Base-by-base conservation (phyloP, 2,888 invertebrate species). In the Agrochola litura region DNA sequence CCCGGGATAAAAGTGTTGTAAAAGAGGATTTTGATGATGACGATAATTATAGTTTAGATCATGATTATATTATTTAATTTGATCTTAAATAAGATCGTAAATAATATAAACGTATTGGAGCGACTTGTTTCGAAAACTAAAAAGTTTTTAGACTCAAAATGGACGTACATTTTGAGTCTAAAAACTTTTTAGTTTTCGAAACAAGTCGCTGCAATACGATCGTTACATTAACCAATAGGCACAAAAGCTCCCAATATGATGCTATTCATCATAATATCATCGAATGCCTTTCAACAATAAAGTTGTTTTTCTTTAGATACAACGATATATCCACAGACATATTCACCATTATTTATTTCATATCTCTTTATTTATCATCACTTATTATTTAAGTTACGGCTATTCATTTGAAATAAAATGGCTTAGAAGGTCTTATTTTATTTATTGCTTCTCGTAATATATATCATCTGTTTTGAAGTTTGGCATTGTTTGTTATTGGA, bases 371-470 rank as follows among this genome's bases (percentile, higher is more conserved):
- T 80, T 63, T 73, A 83, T 74, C 64, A 65, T 76, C 70, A 72
- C 64, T 85, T 82, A 70, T 82, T 81, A 63, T 84, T 81, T 71
- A 52, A 83, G 86, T 74, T 68, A 77, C 6, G 22, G 58, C 60
- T 64, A 67, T 85, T 67, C 25, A 49, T 70, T 70, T 74, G 63
- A 73, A 76, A 73, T 73, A 67, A 81, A 81, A 82, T 71, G 30
- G 25, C 61, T 49, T 63, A 68, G 52, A 30, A 74, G 63, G n/a
- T 73, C 19, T 61, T 79, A 65, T 61, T 65, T 68, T 60, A 84
- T 81, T 79, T 83, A 78, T 71, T 63, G 63, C 58, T 61, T 52
- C 37, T 19, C 41, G 19, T 73, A 68, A 72, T 79, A 79, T 58
- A 73, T 58, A 73, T 81, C 49, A 64, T 79, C 46, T 72, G 46